Percentiles rank a stretch among this genome's conserved stretches.
Conservation (phyloP, 2,888 invertebrate species). For the Hoplodrina ambigua region DNA sequence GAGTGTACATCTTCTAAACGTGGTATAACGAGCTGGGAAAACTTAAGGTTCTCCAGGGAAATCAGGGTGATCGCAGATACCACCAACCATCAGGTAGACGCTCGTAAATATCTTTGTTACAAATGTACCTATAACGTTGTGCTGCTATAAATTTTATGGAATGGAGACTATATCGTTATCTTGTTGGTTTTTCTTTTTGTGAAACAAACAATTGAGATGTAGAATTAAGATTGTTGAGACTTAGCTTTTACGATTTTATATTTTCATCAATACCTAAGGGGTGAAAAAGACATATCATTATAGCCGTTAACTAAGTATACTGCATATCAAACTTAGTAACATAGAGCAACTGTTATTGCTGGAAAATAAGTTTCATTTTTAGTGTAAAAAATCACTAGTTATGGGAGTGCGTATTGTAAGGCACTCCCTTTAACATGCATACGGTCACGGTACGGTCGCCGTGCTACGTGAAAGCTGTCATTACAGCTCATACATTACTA, state of each 20-base stretch:
- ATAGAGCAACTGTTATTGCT: no score
- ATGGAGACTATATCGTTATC: constrained; percentile 49
- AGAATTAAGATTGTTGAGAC: not conserved
- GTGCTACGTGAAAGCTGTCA: no score
- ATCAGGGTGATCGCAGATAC: constrained; percentile 60
- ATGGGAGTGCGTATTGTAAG: no score
- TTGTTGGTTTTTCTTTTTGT: constrained; percentile 32
- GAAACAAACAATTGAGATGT: constrained; percentile 9
- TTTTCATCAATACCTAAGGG: not conserved
- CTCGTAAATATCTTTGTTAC: constrained; percentile 57
- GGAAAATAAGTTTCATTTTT: no score
- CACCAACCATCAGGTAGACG: constrained; percentile 45
- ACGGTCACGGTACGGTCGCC: no score
- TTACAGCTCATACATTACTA: no score
- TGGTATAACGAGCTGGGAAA: constrained; percentile 56
- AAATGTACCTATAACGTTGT: constrained; percentile 48
- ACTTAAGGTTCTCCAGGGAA: constrained; percentile 58
- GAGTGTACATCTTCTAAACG: constrained; percentile 47
- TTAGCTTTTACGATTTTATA: not conserved
- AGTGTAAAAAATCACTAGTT: no score
- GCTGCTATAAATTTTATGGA: constrained; percentile 52
- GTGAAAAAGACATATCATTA: no score
- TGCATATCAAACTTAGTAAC: no score
- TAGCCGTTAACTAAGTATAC: no score
- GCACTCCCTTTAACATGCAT: no score